Percentiles rank a stretch among this genome's conserved stretches.
These are phyloP conservation scores for Epinephelus cyanopodus DNA, from an alignment of 2,113 vertebrate species.

Conservation along the genomic window DNA sequence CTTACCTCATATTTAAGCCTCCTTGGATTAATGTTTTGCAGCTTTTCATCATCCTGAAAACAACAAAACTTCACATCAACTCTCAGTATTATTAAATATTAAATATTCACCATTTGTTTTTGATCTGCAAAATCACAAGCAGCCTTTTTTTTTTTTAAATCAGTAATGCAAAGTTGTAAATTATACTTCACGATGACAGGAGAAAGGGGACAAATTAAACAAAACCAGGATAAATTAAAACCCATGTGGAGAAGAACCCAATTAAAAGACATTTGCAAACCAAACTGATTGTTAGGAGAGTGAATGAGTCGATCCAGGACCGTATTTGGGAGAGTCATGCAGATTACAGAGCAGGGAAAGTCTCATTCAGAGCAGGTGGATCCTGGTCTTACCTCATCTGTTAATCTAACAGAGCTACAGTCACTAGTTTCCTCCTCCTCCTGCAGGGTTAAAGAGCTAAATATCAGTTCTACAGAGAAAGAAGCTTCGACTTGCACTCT, in stretches of 20 bases:
- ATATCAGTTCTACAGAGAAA: conserved; percentile 51
- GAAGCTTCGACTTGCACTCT: background rate
- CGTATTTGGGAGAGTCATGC: conserved; percentile 43
- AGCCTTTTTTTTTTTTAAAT: background rate
- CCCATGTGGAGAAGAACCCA: background rate
- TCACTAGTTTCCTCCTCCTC: conserved; percentile 73
- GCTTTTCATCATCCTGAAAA: conserved; percentile 79
- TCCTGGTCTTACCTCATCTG: conserved; percentile 73
- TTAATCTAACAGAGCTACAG: conserved; percentile 72
- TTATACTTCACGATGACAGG: background rate
- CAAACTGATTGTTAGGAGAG: background rate
- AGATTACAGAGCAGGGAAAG: conserved; percentile 28
- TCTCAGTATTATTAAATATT: background rate
- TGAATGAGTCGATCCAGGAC: background rate
- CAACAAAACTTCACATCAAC: background rate
- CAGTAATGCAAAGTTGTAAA: background rate
- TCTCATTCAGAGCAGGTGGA: conserved; percentile 10
- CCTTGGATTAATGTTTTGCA: conserved; percentile 57
- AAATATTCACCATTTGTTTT: background rate
- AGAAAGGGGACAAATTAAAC: background rate
- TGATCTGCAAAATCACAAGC: background rate
- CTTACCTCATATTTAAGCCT: conserved; percentile 83
- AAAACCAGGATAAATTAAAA: conserved; percentile 22
- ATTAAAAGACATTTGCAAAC: background rate
- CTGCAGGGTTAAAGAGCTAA: conserved; percentile 69